Base-by-base conservation (phyloP, 2,797 vertebrate species). In the Falco cherrug region DNA sequence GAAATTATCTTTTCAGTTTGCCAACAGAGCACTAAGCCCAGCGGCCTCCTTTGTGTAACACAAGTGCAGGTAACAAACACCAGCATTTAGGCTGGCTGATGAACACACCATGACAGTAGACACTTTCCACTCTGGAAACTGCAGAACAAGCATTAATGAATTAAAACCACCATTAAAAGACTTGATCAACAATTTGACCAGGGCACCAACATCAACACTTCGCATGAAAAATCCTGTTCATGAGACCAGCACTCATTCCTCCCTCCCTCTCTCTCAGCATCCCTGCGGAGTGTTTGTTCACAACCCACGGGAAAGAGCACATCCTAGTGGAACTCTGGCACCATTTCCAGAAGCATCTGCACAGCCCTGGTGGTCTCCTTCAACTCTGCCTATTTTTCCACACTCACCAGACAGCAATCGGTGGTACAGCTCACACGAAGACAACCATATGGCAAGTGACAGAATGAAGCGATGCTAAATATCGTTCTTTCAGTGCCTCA, bases 301-400 rank as follows among this genome's bases (percentile, higher is more conserved):
- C 31, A 77, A 41, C 51, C 61, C 77, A 79, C 64, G n/a, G 70
- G 28, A 17, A 79, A 79, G 74, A 89, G 82, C 94, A 90, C 74
- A 91, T 95, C 74, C 86, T 94, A 89, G 84, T 77, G 94, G 92
- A 93, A 10, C 22, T 76, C n/a, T 1, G 0, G 5, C 41, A 85
- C n/a, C 3, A 0, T 35, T 54, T 73, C 43, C 43, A 50, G 65
- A 67, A 78, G 53, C 29, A 56, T 35, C 61, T 54, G 22, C 20
- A n/a, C 54, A 43, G 18, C 9, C 54, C 29, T 15, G 22, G 35
- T 1, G 10, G n/a, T 35, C 54, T 31, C 1, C 0, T 4, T 35
- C 64, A 45, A 20, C 8, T 24, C 29, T 20, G 16, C 7, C 35
- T 26, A 2, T 16, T 68, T 64, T 5, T 0, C 41, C 57, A 10